phyloP scores from a whole-genome alignment of 1,140 invertebrate species.

The Rhagoletis pomonella region DNA sequence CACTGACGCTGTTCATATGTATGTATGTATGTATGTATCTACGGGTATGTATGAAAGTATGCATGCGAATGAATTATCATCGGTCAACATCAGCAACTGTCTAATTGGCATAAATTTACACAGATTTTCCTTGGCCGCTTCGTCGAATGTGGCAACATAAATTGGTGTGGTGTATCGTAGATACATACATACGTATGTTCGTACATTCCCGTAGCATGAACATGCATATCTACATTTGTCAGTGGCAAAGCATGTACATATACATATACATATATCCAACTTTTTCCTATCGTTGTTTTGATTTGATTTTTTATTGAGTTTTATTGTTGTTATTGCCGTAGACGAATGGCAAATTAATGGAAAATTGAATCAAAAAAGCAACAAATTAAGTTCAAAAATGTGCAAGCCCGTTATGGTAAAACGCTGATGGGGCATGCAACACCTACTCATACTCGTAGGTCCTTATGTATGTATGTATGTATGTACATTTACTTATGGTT shows the following conservation, averaged over 20 bases:
- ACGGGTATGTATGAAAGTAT: background rate
- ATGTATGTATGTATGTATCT: background rate
- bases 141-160: slow-evolving; percentile 5
- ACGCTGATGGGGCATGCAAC: background rate
- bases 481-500: background rate
- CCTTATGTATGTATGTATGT: background rate
- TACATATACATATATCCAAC: background rate
- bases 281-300: background rate
- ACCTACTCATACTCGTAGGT: background rate
- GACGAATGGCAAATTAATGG: too few relatives aligned
- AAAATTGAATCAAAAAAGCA: too few relatives aligned
- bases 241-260: background rate
- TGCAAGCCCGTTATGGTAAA: background rate
- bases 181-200: background rate
- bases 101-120: slow-evolving; percentile 48
- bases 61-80: slow-evolving; percentile 9
- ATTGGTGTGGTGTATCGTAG: background rate
- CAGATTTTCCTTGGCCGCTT: background rate
- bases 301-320: background rate
- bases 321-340: background rate
- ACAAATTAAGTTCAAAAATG: background rate
- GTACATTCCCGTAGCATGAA: background rate
- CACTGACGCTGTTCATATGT: background rate
- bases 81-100: slow-evolving; percentile 23
- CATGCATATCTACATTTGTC: too few relatives aligned